Evolutionary conservation across 2,797 vertebrate genomes (phyloP), one percentile per base, ranked within the genome.

Genomic region (Champsocephalus gunnari): DNA sequence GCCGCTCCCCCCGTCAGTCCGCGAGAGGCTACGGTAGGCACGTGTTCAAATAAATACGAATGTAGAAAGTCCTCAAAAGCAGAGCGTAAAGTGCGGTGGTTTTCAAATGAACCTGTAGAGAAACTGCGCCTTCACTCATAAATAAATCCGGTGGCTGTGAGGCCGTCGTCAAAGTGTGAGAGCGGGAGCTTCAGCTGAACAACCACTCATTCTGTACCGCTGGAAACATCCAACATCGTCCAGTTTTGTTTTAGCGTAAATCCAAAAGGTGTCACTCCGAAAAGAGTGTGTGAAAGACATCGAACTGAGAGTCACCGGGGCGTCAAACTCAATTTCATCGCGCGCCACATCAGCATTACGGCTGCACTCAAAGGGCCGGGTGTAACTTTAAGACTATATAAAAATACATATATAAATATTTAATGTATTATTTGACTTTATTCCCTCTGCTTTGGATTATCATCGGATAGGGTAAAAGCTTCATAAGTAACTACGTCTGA

Each of bases 11-110:
- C 43, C 24, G 1, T 13, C 63, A 41, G 72, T 63, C 59, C 60
- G 14, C 3, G 48, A 19, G 16, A 69, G 54, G 69, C 43, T 43
- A 63, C 75, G 71, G 77, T 34, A 79, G 79, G 79, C 82, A 88
- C 77, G 12, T 82, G 63, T 71, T 67, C 64, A 77, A 32, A 76
- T 64, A 69, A 65, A 63, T 65, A 43, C 21, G 14, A 3, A 32
- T 41, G 47, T 2, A 49, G 3, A 41, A 32, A 34, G 17, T 54
- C 62, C 7, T 28, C 28, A 0, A 76, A 69, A 77, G 5, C 56
- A 21, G 53, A 71, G 47, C 38, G 55, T 66, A 71, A 82, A 80
- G 81, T 76, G 76, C n/a, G 47, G 58, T 6, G 64, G 44, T 54
- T 54, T 45, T 14, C n/a, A 43, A 47, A 11, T 51, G 11, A 24